These are phyloP conservation scores for Lycocerus yunnanus DNA, from an alignment of 2,888 invertebrate genomes.

Conservation along the genomic window DNA sequence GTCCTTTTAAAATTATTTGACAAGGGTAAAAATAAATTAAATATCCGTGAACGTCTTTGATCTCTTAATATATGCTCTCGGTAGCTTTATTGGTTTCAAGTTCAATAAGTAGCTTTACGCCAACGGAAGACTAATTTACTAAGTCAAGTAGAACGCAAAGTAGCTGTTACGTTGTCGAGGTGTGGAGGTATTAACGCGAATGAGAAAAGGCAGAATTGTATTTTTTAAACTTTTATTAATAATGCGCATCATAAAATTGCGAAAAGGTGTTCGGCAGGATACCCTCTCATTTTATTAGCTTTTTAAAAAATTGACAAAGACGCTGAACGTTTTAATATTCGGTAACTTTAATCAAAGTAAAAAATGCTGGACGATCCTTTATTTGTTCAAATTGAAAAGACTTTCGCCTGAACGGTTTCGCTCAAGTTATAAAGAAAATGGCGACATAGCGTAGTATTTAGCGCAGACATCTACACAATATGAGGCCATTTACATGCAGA, in stretches of 20 bases:
- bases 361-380: slow-evolving; percentile 6
- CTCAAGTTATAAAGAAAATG: slow-evolving; percentile 14
- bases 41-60: slow-evolving; percentile 14
- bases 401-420: slow-evolving; percentile 13
- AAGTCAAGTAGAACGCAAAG: slow-evolving; percentile 27
- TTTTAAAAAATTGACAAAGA: neutral
- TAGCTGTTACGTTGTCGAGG: slow-evolving; percentile 20
- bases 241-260: neutral
- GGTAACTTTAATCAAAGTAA: slow-evolving; percentile 2
- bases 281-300: neutral
- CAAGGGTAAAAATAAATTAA: slow-evolving; percentile 19
- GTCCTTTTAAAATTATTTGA: slow-evolving; percentile 4
- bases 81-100: slow-evolving; percentile 3
- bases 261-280: neutral
- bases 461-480: slow-evolving; percentile 19
- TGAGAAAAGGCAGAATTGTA: neutral
- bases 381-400: slow-evolving; percentile 11
- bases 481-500: slow-evolving; percentile 18
- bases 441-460: slow-evolving; percentile 21
- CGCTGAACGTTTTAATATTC: neutral
- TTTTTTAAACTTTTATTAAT: neutral
- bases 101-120: neutral
- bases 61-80: slow-evolving; percentile 13
- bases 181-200: neutral
- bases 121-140: slow-evolving; percentile 32